phyloP scores from a whole-genome alignment of 2,113 vertebrate species.

The Prionailurus viverrinus region DNA sequence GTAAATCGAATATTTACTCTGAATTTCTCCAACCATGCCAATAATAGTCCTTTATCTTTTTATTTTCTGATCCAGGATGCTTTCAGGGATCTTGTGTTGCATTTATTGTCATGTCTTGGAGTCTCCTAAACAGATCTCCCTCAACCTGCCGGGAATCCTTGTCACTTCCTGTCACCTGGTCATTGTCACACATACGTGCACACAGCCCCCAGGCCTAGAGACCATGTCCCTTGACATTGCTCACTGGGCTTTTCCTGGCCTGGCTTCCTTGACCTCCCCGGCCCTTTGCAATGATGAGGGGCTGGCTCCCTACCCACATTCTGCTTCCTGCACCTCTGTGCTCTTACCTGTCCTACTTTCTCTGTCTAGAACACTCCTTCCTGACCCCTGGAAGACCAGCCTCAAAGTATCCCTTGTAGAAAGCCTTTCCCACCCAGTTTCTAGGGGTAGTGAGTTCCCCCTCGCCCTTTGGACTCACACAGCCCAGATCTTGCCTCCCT shows the following conservation, averaged over 20 bases:
- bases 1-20: neutral
- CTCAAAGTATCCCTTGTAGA: neutral
- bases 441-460: neutral
- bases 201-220: neutral
- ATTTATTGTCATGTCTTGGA: neutral
- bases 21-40: neutral
- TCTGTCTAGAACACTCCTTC: neutral
- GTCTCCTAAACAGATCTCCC: neutral
- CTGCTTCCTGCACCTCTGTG: neutral
- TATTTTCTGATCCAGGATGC: neutral
- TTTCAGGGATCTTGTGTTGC: neutral
- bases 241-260: neutral
- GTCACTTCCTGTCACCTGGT: neutral
- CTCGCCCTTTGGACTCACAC: neutral
- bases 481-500: neutral
- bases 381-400: neutral
- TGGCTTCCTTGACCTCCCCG: neutral
- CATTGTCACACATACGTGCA: accelerated
- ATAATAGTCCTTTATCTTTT: neutral
- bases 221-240: accelerated
- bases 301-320: neutral
- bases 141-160: neutral
- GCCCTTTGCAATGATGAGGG: neutral
- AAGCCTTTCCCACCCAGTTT: neutral
- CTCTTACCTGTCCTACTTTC: neutral